Conservation (phyloP, 2,113 vertebrate genomes). For the Ictidomys tridecemlineatus region DNA sequence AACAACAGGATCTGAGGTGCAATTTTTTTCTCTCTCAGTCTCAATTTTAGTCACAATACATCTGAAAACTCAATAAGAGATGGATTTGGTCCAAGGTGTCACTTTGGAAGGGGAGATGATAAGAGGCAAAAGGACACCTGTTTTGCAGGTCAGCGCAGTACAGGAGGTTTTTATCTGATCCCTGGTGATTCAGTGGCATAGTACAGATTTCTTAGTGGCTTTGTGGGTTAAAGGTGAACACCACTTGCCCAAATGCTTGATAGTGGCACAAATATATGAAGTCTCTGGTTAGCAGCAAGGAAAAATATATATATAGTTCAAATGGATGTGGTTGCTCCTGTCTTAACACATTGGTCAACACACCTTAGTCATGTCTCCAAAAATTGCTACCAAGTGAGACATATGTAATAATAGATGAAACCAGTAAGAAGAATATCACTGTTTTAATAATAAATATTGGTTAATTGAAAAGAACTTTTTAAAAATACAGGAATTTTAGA, state of each 20-base stretch:
- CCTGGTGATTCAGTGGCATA: neutral
- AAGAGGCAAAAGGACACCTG: neutral
- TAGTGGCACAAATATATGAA: neutral
- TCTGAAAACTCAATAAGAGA: neutral
- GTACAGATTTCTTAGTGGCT: neutral
- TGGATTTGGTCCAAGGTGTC: slow-evolving; percentile 1
- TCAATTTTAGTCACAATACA: neutral
- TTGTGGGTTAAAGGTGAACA: slow-evolving; percentile 7
- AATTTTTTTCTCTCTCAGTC: neutral
- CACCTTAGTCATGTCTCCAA: neutral
- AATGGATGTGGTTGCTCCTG: neutral
- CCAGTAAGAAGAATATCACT: neutral
- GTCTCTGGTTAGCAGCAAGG: neutral
- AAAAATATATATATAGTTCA: neutral
- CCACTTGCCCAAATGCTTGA: neutral
- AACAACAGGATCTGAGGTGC: slow-evolving; percentile 4
- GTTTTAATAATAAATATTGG: neutral
- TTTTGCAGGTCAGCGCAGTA: neutral
- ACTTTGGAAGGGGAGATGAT: neutral
- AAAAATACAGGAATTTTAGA: slow-evolving; percentile 1
- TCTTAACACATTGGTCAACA: neutral
- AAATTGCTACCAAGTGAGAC: neutral
- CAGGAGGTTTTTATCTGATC: neutral
- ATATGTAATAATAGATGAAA: neutral
- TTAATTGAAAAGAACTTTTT: neutral